Conservation (phyloP, 92 coral and sea anemone species). For the Palythoa grandis region DNA sequence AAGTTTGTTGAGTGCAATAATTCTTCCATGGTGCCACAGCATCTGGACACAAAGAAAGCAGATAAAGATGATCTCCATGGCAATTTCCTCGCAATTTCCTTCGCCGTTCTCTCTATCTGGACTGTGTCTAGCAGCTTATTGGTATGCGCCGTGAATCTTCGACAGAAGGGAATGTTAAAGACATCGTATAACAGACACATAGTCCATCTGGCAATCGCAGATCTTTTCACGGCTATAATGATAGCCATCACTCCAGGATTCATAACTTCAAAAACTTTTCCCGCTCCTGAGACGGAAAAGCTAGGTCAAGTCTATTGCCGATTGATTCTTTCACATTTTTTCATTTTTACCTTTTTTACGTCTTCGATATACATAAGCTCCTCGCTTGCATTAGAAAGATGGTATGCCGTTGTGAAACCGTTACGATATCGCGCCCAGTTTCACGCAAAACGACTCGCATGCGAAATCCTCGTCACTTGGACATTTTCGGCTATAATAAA, state of each 20-base stretch:
- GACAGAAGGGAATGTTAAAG: slow-evolving; percentile 54
- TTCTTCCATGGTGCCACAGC: not conserved
- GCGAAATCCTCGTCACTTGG: slow-evolving; percentile 55
- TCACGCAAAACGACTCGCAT: slow-evolving; percentile 51
- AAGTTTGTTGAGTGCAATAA: slow-evolving; percentile 10
- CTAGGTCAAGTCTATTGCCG: slow-evolving; percentile 61
- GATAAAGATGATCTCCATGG: not conserved
- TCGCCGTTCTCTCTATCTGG: slow-evolving; percentile 47
- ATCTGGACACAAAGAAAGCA: not conserved
- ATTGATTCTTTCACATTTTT: slow-evolving; percentile 58
- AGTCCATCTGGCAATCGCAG: slow-evolving; percentile 62
- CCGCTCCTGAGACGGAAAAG: slow-evolving; percentile 38
- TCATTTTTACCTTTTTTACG: slow-evolving; percentile 54
- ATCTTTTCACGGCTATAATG: slow-evolving; percentile 56
- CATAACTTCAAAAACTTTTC: slow-evolving; percentile 39
- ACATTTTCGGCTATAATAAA: slow-evolving; percentile 38
- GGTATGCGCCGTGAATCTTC: slow-evolving; percentile 61
- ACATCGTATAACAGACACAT: slow-evolving; percentile 62
- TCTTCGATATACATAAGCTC: slow-evolving; percentile 59
- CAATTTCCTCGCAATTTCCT: slow-evolving; percentile 36
- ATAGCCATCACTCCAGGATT: slow-evolving; percentile 64
- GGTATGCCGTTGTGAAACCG: slow-evolving; percentile 71
- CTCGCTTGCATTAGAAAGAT: slow-evolving; percentile 64
- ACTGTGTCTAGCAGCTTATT: slow-evolving; percentile 48
- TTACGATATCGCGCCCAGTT: slow-evolving; percentile 60